A percentile compares a stretch with the other conserved stretches of the same genome.
These are phyloP conservation scores for Procambarus clarkii DNA, from an alignment of 1,140 invertebrate species.

Conservation along the genomic window DNA sequence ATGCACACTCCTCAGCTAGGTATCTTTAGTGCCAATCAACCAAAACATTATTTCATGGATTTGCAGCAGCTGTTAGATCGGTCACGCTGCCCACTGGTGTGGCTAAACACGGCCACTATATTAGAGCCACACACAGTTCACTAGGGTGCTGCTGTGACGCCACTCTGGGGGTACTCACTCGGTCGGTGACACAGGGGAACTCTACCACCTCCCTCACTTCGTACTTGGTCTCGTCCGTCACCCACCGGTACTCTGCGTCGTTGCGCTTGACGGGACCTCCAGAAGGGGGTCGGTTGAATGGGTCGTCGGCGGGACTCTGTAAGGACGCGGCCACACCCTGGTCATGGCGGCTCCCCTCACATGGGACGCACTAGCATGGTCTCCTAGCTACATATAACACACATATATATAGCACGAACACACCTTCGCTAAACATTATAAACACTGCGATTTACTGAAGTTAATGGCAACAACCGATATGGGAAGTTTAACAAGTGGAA, in stretches of 20 bases:
- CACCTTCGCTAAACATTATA: too few relatives aligned
- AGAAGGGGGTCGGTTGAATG: slow-evolving; percentile 69
- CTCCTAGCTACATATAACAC: too few relatives aligned
- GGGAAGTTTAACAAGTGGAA: neutral
- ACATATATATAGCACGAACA: neutral
- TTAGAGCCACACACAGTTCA: neutral
- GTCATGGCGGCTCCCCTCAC: neutral
- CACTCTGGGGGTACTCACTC: neutral
- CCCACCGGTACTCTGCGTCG: slow-evolving; percentile 71
- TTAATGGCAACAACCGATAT: neutral
- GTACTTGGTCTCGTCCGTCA: slow-evolving; percentile 68
- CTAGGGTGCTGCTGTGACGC: neutral
- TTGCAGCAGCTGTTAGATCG: neutral
- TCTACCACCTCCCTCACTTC: slow-evolving; percentile 64
- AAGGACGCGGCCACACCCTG: slow-evolving; percentile 13
- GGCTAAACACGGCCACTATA: neutral
- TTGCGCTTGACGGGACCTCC: slow-evolving; percentile 71
- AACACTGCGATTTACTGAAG: too few relatives aligned
- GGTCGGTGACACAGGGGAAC: neutral
- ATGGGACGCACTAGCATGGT: too few relatives aligned
- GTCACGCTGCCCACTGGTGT: neutral
- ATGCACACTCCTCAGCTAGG: neutral
- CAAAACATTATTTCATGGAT: neutral
- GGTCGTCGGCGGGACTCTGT: slow-evolving; percentile 68
- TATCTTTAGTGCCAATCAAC: neutral